Percentiles rank a stretch among this genome's conserved stretches.
Conservation (phyloP, 2,113 vertebrate genomes). For the Labrus mixtus region DNA sequence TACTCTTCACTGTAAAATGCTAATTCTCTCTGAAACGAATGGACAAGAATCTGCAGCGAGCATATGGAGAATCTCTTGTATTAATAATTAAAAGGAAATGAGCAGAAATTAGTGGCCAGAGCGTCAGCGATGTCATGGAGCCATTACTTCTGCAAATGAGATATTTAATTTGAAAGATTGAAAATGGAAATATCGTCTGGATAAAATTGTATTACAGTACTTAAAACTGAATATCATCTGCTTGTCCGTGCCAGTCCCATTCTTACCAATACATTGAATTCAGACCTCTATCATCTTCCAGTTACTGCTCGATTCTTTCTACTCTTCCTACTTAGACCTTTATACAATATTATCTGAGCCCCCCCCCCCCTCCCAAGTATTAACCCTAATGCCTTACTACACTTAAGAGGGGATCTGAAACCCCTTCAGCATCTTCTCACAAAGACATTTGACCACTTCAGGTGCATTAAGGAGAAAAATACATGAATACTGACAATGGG, state of each 20-base stretch:
- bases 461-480: slow-evolving; percentile 67
- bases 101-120: slow-evolving; percentile 95
- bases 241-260: neutral
- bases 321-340: slow-evolving; percentile 4
- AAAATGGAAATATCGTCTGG: slow-evolving; percentile 66
- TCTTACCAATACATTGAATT: slow-evolving; percentile 24
- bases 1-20: slow-evolving; percentile 89
- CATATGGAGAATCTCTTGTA: slow-evolving; percentile 95
- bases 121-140: slow-evolving; percentile 79
- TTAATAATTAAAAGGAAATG: slow-evolving; percentile 97
- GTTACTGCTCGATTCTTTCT: slow-evolving; percentile 22
- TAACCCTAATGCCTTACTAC: slow-evolving; percentile 51
- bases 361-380: neutral
- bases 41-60: slow-evolving; percentile 90
- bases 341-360: slow-evolving; percentile 16
- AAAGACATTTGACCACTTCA: slow-evolving; percentile 45
- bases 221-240: slow-evolving; percentile 27
- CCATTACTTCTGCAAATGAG: slow-evolving; percentile 91
- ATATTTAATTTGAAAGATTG: slow-evolving; percentile 61
- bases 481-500: slow-evolving; percentile 39
- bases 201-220: slow-evolving; percentile 14
- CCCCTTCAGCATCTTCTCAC: slow-evolving; percentile 12
- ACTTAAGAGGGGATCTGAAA: slow-evolving; percentile 39
- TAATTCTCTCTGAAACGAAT: slow-evolving; percentile 92
- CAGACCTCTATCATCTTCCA: slow-evolving; percentile 3